Percentiles rank a stretch among this genome's conserved stretches.
These are phyloP conservation scores for Chloropsis hardwickii DNA, from an alignment of 2,113 vertebrate species.

Conservation along the genomic window DNA sequence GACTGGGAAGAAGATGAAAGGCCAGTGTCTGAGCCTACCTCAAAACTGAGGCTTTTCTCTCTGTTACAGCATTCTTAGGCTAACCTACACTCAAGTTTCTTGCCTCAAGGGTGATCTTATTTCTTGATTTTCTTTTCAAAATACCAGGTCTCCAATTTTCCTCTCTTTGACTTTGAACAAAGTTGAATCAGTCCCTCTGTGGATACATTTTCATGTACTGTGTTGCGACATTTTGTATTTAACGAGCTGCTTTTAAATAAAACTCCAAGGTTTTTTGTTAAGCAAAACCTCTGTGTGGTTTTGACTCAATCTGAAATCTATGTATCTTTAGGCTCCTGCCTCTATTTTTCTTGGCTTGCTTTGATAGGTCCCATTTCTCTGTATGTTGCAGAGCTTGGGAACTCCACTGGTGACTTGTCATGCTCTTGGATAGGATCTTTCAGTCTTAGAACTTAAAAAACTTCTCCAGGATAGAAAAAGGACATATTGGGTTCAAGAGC, in stretches of 20 bases:
- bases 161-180: neutral
- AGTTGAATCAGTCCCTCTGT: neutral
- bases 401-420: neutral
- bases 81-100: neutral
- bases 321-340: neutral
- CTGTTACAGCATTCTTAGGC: neutral
- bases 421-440: neutral
- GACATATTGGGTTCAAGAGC: neutral
- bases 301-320: neutral
- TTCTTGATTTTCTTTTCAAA: neutral
- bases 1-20: neutral
- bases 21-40: neutral
- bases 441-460: neutral
- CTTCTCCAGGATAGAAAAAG: neutral
- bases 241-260: neutral
- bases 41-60: neutral
- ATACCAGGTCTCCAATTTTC: neutral
- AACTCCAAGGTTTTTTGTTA: neutral
- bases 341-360: neutral
- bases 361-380: neutral
- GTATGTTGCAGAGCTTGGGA: neutral
- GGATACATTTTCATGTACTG: neutral
- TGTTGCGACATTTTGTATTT: neutral
- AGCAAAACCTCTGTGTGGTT: neutral
- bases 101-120: neutral